phyloP scores from a whole-genome alignment of 2,113 vertebrate species.

The Haemorhous mexicanus region DNA sequence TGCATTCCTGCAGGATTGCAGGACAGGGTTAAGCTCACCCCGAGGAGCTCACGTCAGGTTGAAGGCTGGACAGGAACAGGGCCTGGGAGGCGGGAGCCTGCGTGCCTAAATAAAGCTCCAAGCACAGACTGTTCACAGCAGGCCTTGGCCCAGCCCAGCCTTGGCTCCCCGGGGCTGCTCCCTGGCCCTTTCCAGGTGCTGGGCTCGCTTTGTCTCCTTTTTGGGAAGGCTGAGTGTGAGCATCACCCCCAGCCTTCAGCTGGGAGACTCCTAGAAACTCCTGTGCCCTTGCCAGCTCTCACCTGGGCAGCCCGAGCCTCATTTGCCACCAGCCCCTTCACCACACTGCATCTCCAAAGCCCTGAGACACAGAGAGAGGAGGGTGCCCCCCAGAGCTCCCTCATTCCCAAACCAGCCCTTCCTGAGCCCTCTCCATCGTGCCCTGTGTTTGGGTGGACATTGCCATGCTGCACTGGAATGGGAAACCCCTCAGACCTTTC shows the following conservation, averaged over 20 bases:
- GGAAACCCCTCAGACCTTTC: background rate
- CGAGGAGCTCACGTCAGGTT: background rate
- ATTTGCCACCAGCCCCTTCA: background rate
- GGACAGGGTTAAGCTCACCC: constrained; percentile 45
- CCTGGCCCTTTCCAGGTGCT: constrained; percentile 3
- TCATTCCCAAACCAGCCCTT: background rate
- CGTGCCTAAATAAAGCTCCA: constrained; percentile 57
- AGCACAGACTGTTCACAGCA: constrained; percentile 33
- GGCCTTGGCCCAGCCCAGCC: background rate
- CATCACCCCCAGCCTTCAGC: background rate
- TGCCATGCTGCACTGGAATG: background rate
- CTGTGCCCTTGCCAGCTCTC: background rate
- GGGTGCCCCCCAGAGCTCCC: background rate
- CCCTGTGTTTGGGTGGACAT: background rate
- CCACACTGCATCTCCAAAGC: accelerated
- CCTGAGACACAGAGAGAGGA: accelerated
- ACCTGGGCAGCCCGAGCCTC: background rate
- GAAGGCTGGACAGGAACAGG: constrained; percentile 11
- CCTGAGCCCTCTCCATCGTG: accelerated
- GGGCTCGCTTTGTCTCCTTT: constrained; percentile 4
- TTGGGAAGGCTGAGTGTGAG: background rate
- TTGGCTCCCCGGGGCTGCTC: background rate
- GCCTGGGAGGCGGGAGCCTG: background rate
- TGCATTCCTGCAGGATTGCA: background rate
- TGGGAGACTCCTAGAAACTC: background rate